phyloP scores from a whole-genome alignment of 2,888 invertebrate species.

The Apamea anceps region DNA sequence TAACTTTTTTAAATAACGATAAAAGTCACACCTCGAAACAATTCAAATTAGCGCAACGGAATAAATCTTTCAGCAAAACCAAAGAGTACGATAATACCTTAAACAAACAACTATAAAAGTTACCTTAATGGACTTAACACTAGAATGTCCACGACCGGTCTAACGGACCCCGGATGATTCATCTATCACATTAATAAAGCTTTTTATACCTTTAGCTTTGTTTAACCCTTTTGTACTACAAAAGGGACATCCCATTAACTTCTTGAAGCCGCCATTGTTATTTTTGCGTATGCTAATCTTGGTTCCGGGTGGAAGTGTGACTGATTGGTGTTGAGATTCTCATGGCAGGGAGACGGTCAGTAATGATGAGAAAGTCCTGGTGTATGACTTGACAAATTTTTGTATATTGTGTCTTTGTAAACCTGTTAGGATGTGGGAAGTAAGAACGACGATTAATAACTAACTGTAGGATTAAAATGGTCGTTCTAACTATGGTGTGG shows the following conservation, averaged over 20 bases:
- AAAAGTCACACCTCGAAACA: constrained; percentile 54
- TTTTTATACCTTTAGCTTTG: constrained; percentile 84
- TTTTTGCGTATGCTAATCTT: constrained; percentile 86
- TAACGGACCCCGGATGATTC: constrained; percentile 84
- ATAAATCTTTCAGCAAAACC: constrained; percentile 74
- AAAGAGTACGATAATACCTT: constrained; percentile 57
- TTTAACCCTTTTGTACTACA: constrained; percentile 87
- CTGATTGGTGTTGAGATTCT: constrained; percentile 84
- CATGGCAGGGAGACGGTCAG: constrained; percentile 79
- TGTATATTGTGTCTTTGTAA: constrained; percentile 21
- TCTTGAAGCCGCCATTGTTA: constrained; percentile 84
- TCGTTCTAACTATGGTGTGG: background rate
- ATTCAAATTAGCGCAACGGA: constrained; percentile 61
- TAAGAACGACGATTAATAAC: constrained; percentile 1
- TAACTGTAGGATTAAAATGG: background rate
- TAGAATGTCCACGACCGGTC: constrained; percentile 78
- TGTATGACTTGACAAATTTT: constrained; percentile 70
- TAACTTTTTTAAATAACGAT: constrained; percentile 58
- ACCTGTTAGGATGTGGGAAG: constrained; percentile 32
- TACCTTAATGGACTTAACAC: constrained; percentile 71
- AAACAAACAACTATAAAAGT: constrained; percentile 69
- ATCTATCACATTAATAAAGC: constrained; percentile 86
- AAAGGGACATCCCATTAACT: constrained; percentile 85
- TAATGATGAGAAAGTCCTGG: constrained; percentile 76
- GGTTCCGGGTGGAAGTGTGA: constrained; percentile 82